These are phyloP conservation scores for Balearica regulorum DNA, from an alignment of 2,797 vertebrate species.

Conservation along the genomic window DNA sequence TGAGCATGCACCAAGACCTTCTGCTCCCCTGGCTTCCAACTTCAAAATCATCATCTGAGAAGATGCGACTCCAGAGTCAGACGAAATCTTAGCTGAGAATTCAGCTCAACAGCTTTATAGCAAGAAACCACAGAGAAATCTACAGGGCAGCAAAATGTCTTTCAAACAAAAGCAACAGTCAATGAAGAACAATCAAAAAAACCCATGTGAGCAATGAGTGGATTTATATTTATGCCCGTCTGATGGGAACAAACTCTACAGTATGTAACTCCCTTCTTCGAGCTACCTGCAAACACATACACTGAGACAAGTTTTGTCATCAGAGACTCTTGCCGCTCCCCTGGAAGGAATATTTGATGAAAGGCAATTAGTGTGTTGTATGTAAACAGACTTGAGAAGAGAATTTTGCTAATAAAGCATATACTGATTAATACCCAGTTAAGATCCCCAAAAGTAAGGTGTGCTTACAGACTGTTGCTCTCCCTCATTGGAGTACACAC, in stretches of 20 bases:
- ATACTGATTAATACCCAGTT: neutral
- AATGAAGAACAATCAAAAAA: neutral
- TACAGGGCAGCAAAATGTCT: neutral
- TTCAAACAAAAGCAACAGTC: neutral
- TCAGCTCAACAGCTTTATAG: neutral
- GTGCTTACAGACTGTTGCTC: neutral
- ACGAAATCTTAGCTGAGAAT: neutral
- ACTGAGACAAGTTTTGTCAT: neutral
- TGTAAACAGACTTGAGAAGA: neutral
- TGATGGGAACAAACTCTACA: neutral
- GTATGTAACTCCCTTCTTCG: neutral
- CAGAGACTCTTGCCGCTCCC: neutral
- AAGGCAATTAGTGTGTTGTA: neutral
- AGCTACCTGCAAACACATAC: neutral
- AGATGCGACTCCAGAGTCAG: neutral
- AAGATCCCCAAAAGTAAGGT: neutral
- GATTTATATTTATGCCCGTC: neutral
- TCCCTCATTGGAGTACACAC: neutral
- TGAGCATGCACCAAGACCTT: neutral
- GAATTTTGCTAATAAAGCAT: neutral
- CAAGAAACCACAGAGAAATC: accelerated
- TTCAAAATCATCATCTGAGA: neutral
- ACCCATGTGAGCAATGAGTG: accelerated
- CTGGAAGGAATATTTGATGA: neutral
- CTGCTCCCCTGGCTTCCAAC: neutral